Base-by-base conservation (phyloP, 2,888 invertebrate species). In the Blastobasis lacticolella region DNA sequence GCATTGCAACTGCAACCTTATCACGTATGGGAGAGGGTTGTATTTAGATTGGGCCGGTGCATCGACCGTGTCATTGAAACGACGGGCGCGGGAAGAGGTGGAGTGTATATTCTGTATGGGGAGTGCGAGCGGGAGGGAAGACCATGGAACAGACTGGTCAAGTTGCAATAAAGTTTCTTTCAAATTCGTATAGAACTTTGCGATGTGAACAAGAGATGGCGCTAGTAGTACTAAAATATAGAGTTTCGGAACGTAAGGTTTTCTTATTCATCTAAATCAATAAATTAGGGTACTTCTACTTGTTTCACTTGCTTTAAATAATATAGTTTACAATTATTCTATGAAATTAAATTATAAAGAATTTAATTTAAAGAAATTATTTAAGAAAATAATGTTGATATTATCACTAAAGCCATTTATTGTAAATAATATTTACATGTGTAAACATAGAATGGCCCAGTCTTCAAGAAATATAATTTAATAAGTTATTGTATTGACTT, bases 1-100 rank as follows among this genome's bases (percentile, higher is more conserved):
- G 74, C 78, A 83, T 75, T 84, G 76, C 79, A 84, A 80, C 66
- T 88, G 86, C 87, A 86, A 75, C 84, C 82, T 80, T 88, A 88
- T 75, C 56, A 52, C 51, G 4, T 57, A 41, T 36, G 49, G 0
- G 49, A 60, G 72, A 86, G 74, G 70, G 84, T 76, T 79, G 73
- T 70, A 70, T 81, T 82, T 81, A 60, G 68, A 68, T 69, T 70
- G 74, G 52, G 55, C 49, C 37, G 55, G 58, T 74, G 74, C 75
- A 75, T 54, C 59, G 57, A 59, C 57, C 62, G 60, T 67, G 67
- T 71, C 67, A 73, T 68, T 72, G 55, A 63, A 67, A 68, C 64
- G 62, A 66, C 66, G 66, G 59, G 56, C 49, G 60, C 57, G 61
- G 60, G 78, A 81, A 63, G 74, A 71, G 72, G 76, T 64, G 55